phyloP scores from a whole-genome alignment of 2,797 vertebrate species.

The Perodicticus potto region DNA sequence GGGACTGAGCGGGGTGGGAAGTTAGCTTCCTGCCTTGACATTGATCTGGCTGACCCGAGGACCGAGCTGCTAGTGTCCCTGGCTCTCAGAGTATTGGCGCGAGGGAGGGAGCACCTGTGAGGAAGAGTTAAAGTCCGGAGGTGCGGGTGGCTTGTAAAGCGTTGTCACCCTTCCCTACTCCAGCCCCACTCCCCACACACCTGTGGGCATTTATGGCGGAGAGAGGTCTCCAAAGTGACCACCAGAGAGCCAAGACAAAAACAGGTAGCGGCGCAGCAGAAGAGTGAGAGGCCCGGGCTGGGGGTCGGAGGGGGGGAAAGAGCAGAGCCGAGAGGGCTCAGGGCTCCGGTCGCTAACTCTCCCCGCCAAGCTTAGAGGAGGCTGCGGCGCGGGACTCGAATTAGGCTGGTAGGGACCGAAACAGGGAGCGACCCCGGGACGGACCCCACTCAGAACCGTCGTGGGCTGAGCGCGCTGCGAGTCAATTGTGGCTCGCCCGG shows the following conservation, averaged over 20 bases:
- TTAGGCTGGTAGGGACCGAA: not conserved
- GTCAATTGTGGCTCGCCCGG: not conserved
- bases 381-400: not conserved
- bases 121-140: not conserved
- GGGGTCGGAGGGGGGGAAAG: not conserved
- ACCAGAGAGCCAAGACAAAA: not conserved
- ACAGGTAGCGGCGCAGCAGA: not conserved
- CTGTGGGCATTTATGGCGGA: not conserved
- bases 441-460: not conserved
- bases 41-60: not conserved
- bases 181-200: not conserved
- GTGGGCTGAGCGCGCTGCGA: not conserved
- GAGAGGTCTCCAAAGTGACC: not conserved
- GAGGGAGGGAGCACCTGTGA: not conserved
- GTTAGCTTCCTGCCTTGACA: not conserved
- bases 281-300: not conserved
- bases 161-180: not conserved
- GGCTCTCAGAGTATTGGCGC: not conserved
- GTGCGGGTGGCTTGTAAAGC: not conserved
- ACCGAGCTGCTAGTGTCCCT: not conserved
- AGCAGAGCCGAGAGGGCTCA: not conserved
- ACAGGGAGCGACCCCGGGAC: fast-evolving
- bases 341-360: not conserved
- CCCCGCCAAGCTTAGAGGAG: not conserved
- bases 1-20: not conserved